A percentile compares a stretch with the other conserved stretches of the same genome.
Conservation (phyloP, 2,113 vertebrate genomes). For the Xenotilapia leptura region DNA sequence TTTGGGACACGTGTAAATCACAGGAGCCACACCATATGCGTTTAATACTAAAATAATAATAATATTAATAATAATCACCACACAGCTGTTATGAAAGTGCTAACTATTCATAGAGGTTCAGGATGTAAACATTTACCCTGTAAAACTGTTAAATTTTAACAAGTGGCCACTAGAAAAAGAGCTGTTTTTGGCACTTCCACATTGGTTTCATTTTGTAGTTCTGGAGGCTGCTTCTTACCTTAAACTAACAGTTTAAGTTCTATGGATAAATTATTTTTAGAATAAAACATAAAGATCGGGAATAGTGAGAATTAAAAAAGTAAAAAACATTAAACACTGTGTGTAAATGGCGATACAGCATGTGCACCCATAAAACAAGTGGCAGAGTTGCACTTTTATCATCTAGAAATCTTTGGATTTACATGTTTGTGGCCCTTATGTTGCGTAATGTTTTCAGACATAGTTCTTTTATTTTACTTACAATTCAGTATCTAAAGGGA, state of each 20-base stretch:
- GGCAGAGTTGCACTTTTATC: neutral
- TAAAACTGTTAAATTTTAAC: neutral
- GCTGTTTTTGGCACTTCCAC: neutral
- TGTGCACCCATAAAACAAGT: neutral
- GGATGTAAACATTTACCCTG: neutral
- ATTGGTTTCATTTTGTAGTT: neutral
- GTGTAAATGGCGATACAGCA: neutral
- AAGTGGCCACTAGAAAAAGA: neutral
- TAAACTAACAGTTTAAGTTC: neutral
- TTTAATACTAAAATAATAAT: neutral
- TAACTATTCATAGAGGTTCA: neutral
- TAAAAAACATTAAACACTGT: neutral
- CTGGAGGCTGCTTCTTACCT: neutral
- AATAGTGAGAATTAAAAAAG: neutral
- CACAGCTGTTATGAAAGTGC: neutral
- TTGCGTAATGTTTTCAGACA: neutral
- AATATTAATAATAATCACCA: neutral
- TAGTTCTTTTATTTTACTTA: neutral
- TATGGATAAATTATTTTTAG: rapidly evolving
- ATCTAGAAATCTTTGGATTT: neutral
- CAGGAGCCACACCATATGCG: neutral
- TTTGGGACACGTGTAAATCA: neutral
- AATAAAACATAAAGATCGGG: neutral
- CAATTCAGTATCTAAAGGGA: neutral
- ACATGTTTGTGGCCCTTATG: neutral